Base-by-base conservation (phyloP, 2,113 vertebrate species). In the Euleptes europaea region DNA sequence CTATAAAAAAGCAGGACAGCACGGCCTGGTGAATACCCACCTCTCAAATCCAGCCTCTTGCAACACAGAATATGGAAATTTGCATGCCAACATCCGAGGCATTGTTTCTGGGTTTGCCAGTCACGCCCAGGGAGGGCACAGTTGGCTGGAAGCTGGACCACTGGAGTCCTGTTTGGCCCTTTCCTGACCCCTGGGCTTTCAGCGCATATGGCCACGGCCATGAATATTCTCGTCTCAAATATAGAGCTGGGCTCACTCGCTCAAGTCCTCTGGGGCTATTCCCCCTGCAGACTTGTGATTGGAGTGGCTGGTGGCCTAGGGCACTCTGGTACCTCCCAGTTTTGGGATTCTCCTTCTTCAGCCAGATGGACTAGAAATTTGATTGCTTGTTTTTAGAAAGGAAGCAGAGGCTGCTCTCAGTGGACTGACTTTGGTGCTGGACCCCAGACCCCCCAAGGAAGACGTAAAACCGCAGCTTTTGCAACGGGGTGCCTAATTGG, bases 1-100 rank as follows among this genome's bases (percentile, higher is more conserved):
- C 98, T 98, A 89, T 54, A 71, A 72, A 1, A 19, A 72, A 31
- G 26, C 17, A 4, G 40, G 33, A 78, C 2, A 80, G 7, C 4
- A 3, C 15, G 2, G 10, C 4, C 15, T 23, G 14, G 4, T 12
- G 47, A 10, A 15, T 15, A 44, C 78, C 42, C 42, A 7, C 5
- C 28, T 33, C 5, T 44, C 11, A 17, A 42, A 57, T 40, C 47
- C 49, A 31, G 33, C 9, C 3, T 28, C 31, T 47, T 47, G 9
- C 44, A 47, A 47, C 49, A 12, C 54, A 17, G 6, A 21, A 2
- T 1, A 8, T 1, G 2, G n/a, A 28, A 15, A 5, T 11, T 26
- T 3, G 13, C 35, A 7, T 2, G 2, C 11, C 40, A 6, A 8
- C 26, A 5, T 38, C 14, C 5, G 17, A 17, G 6, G 1, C 5